These are phyloP conservation scores for Syrista parreyssii DNA, from an alignment of 2,888 invertebrate species.

Conservation along the genomic window DNA sequence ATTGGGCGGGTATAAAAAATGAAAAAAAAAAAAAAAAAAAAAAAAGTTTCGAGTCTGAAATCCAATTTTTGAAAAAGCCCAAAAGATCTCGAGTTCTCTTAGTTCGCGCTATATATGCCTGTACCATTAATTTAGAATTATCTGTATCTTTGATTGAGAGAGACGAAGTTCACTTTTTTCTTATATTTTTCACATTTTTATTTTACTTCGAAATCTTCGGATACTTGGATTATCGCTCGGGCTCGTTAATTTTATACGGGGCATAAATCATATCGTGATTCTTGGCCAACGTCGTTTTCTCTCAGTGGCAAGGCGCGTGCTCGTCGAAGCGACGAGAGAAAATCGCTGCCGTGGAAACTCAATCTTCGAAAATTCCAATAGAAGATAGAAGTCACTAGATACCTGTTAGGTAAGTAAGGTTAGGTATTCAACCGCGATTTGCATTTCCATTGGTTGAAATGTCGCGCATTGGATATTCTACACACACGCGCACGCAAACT, in stretches of 20 bases:
- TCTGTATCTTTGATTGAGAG: neutral
- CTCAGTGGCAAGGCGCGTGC: neutral
- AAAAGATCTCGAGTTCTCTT: neutral
- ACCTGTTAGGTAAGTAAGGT: neutral
- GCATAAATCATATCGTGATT: neutral
- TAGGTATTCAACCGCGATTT: neutral
- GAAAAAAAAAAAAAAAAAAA: neutral
- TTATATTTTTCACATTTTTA: neutral
- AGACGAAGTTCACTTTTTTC: neutral
- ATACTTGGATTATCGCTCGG: neutral
- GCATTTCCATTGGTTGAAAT: neutral
- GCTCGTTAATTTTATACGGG: neutral
- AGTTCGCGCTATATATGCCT: neutral
- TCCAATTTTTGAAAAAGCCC: neutral
- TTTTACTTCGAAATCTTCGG: neutral
- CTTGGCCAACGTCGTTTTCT: neutral
- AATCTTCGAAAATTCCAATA: conserved; percentile 1
- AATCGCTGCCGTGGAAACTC: neutral
- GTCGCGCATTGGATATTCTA: neutral
- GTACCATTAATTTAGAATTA: neutral
- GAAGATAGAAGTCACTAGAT: neutral
- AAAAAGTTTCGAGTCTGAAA: neutral
- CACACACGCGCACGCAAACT: neutral
- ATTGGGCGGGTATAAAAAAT: too few species aligned
- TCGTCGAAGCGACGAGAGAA: neutral